Conservation (phyloP, 2,797 vertebrate genomes). For the Poecilia velifera region DNA sequence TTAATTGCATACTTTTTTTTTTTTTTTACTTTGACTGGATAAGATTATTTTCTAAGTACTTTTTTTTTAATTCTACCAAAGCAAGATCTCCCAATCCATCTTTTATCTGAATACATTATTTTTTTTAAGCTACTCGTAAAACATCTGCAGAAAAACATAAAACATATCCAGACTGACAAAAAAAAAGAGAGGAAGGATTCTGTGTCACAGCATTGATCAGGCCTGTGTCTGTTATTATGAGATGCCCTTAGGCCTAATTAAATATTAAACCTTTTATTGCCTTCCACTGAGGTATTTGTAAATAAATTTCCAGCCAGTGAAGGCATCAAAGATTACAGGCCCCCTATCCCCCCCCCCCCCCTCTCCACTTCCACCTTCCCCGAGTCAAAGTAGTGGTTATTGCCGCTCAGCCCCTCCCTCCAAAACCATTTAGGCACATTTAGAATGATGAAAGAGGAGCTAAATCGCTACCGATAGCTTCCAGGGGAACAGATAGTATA, state of each 20-base stretch:
- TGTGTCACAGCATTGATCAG: constrained; percentile 73
- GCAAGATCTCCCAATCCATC: not conserved
- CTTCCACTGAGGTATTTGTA: constrained; percentile 78
- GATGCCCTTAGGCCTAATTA: constrained; percentile 79
- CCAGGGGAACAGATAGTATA: constrained; percentile 63
- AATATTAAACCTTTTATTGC: constrained; percentile 83
- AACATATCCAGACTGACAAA: constrained; percentile 30
- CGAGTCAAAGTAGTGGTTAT: constrained; percentile 75
- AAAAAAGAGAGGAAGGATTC: constrained; percentile 41
- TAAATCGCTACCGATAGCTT: constrained; percentile 76
- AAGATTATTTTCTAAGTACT: not conserved
- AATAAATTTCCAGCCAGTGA: constrained; percentile 77
- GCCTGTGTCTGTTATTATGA: constrained; percentile 56
- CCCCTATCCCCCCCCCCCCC: constrained; percentile 9
- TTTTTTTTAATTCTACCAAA: not conserved
- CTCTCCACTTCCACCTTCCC: constrained; percentile 59
- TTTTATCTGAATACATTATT: not conserved
- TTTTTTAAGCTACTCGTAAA: not conserved
- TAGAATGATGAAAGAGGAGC: constrained; percentile 81
- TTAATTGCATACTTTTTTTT: not conserved
- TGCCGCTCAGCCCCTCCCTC: constrained; percentile 55
- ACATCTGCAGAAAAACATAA: no score
- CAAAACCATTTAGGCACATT: constrained; percentile 78
- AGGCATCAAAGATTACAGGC: constrained; percentile 77
- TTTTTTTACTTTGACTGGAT: not conserved